Evolutionary conservation across 2,113 vertebrate species (phyloP), one percentile per base, ranked within the genome.

Genomic region (Addax nasomaculatus): DNA sequence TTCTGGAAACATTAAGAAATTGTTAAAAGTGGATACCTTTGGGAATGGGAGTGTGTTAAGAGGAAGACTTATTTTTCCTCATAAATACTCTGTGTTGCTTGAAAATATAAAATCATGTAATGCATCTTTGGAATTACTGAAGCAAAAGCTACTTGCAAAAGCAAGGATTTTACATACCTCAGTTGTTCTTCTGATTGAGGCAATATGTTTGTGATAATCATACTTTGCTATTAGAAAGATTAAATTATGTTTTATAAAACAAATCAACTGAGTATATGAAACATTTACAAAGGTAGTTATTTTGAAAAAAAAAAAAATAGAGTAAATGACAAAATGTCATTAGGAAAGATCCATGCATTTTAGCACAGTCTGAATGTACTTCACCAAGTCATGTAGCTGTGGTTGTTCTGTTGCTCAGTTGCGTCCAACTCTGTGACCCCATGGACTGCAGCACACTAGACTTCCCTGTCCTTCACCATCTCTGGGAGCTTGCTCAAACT

Each of bases 181-280:
- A 64, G 93, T 62, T 89, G 21, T 89, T 95, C 55, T 94, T 86
- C 58, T 93, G 53, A 67, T 95, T 96, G 47, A 1, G 67, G 55
- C 39, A 83, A 81, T 84, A 67, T 90, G 79, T 85, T 97, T 96
- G n/a, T 64, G 67, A 91, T 96, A 85, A 91, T 93, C 39, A 89
- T 67, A 47, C 25, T 88, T 93, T 45, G 57, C 64, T 70, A 85
- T 79, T 87, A 93, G 76, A 85, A 96, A 55, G 30, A 85, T 90
- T 81, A 88, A 97, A 84, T 93, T 85, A 62, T 51, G 51, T 90
- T 97, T 96, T 89, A 93, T 53, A 96, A 93, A 97, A 85, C 83
- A 97, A 93, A 86, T 85, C 11, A 96, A 90, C 60, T 83, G 93
- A 93, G 49, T 55, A 79, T 85, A 51, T 39, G 85, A 90, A 96